Conservation (phyloP, 2,113 vertebrate genomes). For the Stomatorhinus ivindoensis region DNA sequence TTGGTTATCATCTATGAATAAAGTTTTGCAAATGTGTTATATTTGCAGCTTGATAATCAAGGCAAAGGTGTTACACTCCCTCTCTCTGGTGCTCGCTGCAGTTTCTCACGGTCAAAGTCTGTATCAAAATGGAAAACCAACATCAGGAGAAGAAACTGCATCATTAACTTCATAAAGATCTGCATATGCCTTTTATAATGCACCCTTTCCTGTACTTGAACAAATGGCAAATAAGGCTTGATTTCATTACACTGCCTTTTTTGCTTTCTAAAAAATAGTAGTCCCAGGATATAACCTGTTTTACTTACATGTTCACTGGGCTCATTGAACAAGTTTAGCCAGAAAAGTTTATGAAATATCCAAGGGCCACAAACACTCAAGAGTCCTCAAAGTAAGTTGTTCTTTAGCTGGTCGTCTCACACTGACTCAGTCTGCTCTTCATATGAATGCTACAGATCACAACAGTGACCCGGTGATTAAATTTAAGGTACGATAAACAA, state of each 20-base stretch:
- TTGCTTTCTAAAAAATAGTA: background rate
- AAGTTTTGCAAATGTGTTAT: background rate
- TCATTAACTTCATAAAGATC: background rate
- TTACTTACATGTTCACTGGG: background rate
- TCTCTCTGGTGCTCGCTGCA: background rate
- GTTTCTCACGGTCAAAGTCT: background rate
- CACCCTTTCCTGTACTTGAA: background rate
- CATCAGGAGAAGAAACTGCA: background rate
- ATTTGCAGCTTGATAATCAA: background rate
- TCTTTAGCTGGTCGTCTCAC: background rate
- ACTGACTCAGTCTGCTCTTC: background rate
- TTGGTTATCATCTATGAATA: background rate
- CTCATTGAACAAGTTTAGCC: background rate
- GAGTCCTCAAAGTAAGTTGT: background rate
- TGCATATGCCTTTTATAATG: background rate
- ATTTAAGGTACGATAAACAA: background rate
- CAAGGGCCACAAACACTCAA: background rate
- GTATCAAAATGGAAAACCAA: background rate
- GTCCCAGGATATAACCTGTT: background rate
- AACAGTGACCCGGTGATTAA: background rate
- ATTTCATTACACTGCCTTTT: background rate
- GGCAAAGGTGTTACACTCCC: background rate
- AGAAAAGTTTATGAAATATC: background rate
- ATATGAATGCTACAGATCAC: background rate
- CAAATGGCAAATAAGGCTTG: background rate